Base-by-base conservation (phyloP, 2,113 vertebrate species). In the Chloropsis hardwickii region DNA sequence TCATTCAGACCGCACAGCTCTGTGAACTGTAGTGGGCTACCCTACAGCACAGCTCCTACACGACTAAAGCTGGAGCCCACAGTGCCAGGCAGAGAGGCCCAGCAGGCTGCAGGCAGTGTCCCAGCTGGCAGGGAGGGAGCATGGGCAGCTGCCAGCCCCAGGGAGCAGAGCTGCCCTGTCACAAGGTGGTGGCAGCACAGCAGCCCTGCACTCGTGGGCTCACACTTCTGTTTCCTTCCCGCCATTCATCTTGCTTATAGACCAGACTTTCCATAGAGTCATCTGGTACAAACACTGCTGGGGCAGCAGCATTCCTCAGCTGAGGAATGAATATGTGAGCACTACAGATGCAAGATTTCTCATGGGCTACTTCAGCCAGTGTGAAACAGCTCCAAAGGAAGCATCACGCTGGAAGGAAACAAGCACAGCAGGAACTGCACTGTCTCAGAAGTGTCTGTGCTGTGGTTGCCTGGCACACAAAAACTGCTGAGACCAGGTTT, bases 21-120 rank as follows among this genome's bases (percentile, higher is more conserved):
- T 60, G 50, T 81, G 53, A 81, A 35, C 42, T 44, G 72, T 6
- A 61, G 22, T 0, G 1, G 28, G 31, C 18, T 19, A 47, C 44
- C 23, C 40, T 20, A 31, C 28, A 42, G 66, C 64, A 81, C 23
- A 86, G 28, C 48, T 83, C 44, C 3, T 2, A 27, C 11, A 10
- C 0, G 3, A 18, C 14, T 25, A 4, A 23, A 54, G n/a, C 42
- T 60, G 57, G 10, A 71, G 65, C 47, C 44, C 9, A 5, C 2
- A 14, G 35, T 54, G 77, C 42, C 44, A 12, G 20, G 42, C 8
- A 29, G 88, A 73, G 28, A 31, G 48, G 88, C 67, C 53, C 4
- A 1, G 5, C 27, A 24, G 2, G 54, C 23, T 51, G 56, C 18
- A 67, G 24, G 45, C 18, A 1, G 21, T 10, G 40, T 37, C 67